Percentiles rank a stretch among this genome's conserved stretches.
phyloP scores from a whole-genome alignment of 2,797 vertebrate genomes.

The Podarcis siculus region DNA sequence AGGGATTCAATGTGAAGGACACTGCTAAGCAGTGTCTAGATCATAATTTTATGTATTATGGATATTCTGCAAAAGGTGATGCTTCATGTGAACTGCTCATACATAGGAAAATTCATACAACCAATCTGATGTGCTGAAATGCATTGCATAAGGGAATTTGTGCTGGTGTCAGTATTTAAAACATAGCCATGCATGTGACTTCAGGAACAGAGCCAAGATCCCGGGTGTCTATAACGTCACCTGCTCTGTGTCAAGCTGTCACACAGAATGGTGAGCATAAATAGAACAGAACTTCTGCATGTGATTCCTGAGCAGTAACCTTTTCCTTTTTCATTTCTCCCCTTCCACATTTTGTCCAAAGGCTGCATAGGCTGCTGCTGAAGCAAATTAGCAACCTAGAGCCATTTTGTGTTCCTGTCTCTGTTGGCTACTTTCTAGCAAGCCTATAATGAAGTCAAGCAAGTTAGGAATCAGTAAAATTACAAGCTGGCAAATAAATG shows the following conservation, averaged over 20 bases:
- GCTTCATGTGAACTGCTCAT: background rate
- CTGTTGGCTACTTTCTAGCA: slow-evolving; percentile 65
- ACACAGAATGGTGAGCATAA: background rate
- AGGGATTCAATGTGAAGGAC: background rate
- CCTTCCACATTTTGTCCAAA: slow-evolving; percentile 56
- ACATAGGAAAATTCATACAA: background rate
- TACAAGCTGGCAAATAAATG: background rate
- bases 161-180: background rate
- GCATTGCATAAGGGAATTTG: background rate
- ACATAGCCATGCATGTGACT: background rate
- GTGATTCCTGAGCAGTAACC: background rate
- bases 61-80: background rate
- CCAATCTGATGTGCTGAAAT: background rate
- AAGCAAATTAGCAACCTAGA: slow-evolving; percentile 62
- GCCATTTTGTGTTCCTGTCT: slow-evolving; percentile 68
- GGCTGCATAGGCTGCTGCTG: slow-evolving; percentile 55
- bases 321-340: slow-evolving; percentile 8
- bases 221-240: background rate
- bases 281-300: background rate
- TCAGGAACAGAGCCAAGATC: background rate
- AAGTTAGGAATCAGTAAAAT: background rate
- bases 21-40: background rate
- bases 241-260: background rate
- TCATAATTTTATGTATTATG: background rate
- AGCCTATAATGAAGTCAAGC: slow-evolving; percentile 10